phyloP scores from a whole-genome alignment of 1,140 invertebrate species.

The Dryas iulia region DNA sequence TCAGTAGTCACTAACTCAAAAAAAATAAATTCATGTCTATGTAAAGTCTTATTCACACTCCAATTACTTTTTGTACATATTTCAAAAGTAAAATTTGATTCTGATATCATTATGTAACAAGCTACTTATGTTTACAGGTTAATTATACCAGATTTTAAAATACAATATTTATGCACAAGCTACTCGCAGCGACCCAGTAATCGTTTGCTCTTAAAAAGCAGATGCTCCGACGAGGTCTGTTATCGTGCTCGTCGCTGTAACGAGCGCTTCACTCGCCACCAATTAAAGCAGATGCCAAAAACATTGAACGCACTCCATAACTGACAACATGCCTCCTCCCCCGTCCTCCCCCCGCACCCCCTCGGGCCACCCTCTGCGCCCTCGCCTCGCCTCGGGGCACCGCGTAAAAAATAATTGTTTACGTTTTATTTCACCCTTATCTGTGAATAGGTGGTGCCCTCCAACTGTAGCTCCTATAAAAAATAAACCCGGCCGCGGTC shows the following conservation, averaged over 20 bases:
- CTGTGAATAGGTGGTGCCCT: constrained; percentile 12
- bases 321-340: background rate
- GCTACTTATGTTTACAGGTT: too few relatives aligned
- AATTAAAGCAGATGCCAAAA: constrained; percentile 33
- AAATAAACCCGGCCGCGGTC: constrained; percentile 10
- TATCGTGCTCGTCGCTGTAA: background rate
- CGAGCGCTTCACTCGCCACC: constrained; percentile 26
- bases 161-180: background rate
- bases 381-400: background rate
- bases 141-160: background rate
- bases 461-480: constrained; percentile 4
- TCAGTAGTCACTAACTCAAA: too few relatives aligned
- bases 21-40: too few relatives aligned
- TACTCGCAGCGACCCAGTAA: background rate
- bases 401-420: constrained; percentile 33
- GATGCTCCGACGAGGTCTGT: constrained; percentile 20
- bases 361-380: background rate
- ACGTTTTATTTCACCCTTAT: constrained; percentile 34
- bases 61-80: too few relatives aligned
- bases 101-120: too few relatives aligned
- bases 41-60: too few relatives aligned
- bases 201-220: constrained; percentile 20
- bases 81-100: too few relatives aligned
- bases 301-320: constrained; percentile 18
- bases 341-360: background rate